A percentile compares a stretch with the other conserved stretches of the same genome.
Evolutionary conservation across 1,140 invertebrate species (phyloP).

Genomic region (Drosophila virilis): DNA sequence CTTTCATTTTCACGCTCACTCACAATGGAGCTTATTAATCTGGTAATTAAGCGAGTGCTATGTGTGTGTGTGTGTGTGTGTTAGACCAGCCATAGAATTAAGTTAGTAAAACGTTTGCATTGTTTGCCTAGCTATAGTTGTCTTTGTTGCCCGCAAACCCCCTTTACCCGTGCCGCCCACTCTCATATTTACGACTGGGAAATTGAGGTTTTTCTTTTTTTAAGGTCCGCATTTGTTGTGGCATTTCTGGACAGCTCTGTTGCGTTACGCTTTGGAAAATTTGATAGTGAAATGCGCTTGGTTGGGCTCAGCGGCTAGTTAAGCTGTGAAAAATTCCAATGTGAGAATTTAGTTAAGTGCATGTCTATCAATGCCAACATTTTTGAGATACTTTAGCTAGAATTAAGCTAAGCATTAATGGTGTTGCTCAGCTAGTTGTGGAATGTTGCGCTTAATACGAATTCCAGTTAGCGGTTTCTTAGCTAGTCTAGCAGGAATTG

Average conservation of each 20-base stretch:
- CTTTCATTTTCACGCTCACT: slow-evolving; percentile 75
- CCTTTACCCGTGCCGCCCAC: background rate
- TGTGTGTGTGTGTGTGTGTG: slow-evolving; percentile 41
- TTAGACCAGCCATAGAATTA: slow-evolving; percentile 65
- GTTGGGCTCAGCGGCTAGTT: slow-evolving; percentile 5
- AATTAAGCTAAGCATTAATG: background rate
- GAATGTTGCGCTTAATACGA: background rate
- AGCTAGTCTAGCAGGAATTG: no score
- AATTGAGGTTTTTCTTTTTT: slow-evolving; percentile 15
- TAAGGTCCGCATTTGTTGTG: slow-evolving; percentile 1
- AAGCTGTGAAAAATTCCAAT: slow-evolving; percentile 16
- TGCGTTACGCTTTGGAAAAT: slow-evolving; percentile 44
- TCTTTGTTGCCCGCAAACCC: slow-evolving; percentile 4
- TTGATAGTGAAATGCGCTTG: slow-evolving; percentile 48
- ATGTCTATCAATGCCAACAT: slow-evolving; percentile 5
- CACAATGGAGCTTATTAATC: slow-evolving; percentile 75
- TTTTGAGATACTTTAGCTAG: background rate
- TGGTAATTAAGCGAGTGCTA: slow-evolving; percentile 56
- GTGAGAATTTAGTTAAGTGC: slow-evolving; percentile 15
- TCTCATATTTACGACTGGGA: slow-evolving; percentile 25
- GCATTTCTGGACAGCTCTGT: slow-evolving; percentile 23
- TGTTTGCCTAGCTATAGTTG: slow-evolving; percentile 35
- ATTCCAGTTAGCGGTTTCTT: no score
- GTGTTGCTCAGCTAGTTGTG: background rate
- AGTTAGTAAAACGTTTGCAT: slow-evolving; percentile 72